phyloP scores from a whole-genome alignment of 2,113 vertebrate genomes.

The Peromyscus maniculatus region DNA sequence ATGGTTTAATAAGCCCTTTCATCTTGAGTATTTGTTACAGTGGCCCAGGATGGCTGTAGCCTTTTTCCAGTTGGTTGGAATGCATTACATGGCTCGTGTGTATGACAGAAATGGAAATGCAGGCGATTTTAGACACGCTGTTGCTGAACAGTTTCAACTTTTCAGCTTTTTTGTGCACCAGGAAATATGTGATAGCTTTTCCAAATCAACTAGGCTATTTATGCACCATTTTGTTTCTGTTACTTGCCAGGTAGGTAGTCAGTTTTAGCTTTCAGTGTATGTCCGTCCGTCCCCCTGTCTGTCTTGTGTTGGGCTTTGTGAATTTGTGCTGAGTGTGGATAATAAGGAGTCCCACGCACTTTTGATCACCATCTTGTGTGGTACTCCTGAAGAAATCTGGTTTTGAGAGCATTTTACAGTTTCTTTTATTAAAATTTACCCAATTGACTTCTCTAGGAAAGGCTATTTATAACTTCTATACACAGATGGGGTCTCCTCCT shows the following conservation, averaged over 20 bases:
- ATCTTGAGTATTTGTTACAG: neutral
- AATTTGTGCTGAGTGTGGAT: neutral
- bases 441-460: neutral
- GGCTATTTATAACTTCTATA: neutral
- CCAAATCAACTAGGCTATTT: neutral
- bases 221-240: neutral
- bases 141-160: neutral
- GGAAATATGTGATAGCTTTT: neutral
- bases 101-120: neutral
- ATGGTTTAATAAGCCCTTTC: neutral
- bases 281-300: neutral
- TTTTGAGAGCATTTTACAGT: neutral
- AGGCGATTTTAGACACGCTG: neutral
- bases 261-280: neutral
- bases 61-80: neutral
- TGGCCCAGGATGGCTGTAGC: neutral
- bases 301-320: neutral
- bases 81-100: neutral
- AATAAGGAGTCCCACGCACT: neutral
- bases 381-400: neutral
- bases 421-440: constrained; percentile 37
- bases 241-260: neutral
- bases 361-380: neutral
- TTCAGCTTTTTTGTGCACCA: neutral
- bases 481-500: neutral